Conservation (phyloP, 2,113 vertebrate species). For the Corythoichthys intestinalis region DNA sequence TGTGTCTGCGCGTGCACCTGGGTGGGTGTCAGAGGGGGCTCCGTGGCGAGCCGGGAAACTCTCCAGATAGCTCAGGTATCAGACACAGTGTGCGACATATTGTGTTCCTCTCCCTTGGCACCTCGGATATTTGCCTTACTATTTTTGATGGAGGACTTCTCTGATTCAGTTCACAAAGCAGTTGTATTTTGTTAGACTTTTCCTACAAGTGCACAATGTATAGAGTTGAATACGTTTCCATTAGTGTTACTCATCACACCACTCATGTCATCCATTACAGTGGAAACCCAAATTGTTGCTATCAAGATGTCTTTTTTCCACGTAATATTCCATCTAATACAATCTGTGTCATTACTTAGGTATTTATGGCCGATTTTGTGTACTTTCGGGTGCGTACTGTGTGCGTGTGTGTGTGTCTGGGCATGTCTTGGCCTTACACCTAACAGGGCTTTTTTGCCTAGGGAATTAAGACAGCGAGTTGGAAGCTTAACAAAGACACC, state of each 20-base stretch:
- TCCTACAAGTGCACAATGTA: slow-evolving; percentile 74
- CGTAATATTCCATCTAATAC: slow-evolving; percentile 41
- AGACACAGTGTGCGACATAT: slow-evolving; percentile 67
- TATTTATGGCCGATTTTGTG: slow-evolving; percentile 58
- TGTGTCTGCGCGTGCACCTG: slow-evolving; percentile 15
- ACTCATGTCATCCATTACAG: slow-evolving; percentile 34
- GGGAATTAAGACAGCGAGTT: slow-evolving; percentile 28
- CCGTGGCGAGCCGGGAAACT: slow-evolving; percentile 58
- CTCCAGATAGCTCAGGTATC: slow-evolving; percentile 75
- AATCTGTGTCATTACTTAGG: slow-evolving; percentile 48
- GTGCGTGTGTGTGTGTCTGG: slow-evolving; percentile 24
- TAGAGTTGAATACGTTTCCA: slow-evolving; percentile 56
- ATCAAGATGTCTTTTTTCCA: slow-evolving; percentile 32
- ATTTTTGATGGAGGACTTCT: slow-evolving; percentile 72
- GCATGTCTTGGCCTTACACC: slow-evolving; percentile 49
- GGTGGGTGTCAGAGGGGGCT: slow-evolving; percentile 48
- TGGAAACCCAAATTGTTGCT: slow-evolving; percentile 39
- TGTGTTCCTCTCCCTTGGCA: slow-evolving; percentile 66
- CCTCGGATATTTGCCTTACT: slow-evolving; percentile 74
- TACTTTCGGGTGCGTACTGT: slow-evolving; percentile 41
- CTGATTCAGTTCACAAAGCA: slow-evolving; percentile 70
- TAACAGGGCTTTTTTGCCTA: slow-evolving; percentile 42
- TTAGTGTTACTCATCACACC: slow-evolving; percentile 37
- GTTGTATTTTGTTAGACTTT: slow-evolving; percentile 73
- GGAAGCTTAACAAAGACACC: slow-evolving; percentile 26